Conservation (phyloP, 1,140 invertebrate genomes). For the Archivesica marissinica region DNA sequence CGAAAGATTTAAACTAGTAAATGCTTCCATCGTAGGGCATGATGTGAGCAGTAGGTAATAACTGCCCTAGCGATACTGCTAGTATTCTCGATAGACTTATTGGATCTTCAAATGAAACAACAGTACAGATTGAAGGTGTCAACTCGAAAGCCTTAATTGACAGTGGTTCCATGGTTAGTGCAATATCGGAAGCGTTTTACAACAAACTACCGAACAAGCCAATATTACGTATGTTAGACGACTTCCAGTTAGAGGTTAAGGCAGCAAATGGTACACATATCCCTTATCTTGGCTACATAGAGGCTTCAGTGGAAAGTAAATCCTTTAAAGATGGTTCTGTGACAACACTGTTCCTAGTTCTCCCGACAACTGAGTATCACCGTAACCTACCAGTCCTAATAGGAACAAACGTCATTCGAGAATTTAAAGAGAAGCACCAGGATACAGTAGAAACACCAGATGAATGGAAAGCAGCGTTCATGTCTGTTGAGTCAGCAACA, state of each 20-base stretch:
- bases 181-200: neutral
- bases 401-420: conserved; percentile 27
- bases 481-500: neutral
- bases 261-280: neutral
- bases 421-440: neutral
- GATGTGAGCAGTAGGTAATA: neutral
- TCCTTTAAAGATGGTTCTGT: neutral
- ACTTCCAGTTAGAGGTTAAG: conserved; percentile 18
- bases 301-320: neutral
- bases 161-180: neutral
- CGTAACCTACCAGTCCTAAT: conserved; percentile 11
- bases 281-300: conserved; percentile 17
- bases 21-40: neutral
- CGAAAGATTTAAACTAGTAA: neutral
- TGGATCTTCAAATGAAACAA: neutral
- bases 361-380: conserved; percentile 3
- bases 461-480: neutral
- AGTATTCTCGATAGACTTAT: neutral
- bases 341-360: conserved; percentile 1
- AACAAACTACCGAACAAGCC: neutral
- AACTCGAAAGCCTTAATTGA: neutral
- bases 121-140: neutral
- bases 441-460: neutral
- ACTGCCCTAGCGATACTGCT: neutral
- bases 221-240: neutral